Evolutionary conservation across 1,140 invertebrate species (phyloP).

Genomic region (Macrosteles quadrilineatus): DNA sequence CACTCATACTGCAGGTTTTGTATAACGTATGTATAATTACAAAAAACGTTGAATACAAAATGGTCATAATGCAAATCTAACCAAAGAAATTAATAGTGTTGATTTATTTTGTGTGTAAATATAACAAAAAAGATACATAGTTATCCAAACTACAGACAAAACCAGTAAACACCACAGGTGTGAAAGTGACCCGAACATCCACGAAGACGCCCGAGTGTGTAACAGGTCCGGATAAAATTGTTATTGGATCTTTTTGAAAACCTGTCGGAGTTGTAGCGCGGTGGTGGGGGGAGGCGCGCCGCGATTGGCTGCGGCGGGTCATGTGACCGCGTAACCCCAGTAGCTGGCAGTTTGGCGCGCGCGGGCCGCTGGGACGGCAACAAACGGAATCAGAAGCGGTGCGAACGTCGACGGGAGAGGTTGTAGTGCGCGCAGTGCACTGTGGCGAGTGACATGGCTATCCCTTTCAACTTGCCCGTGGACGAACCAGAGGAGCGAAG

Average conservation of each 20-base stretch:
- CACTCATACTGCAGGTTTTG: too few species aligned
- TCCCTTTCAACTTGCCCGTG: conserved; percentile 50
- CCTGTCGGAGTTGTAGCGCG: conserved; percentile 23
- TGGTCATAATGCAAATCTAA: too few species aligned
- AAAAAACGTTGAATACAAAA: too few species aligned
- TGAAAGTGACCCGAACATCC: conserved; percentile 4
- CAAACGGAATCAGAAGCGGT: not conserved
- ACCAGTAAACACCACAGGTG: not conserved
- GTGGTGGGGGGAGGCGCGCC: not conserved
- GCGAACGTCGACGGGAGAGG: not conserved
- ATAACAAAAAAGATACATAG: too few species aligned
- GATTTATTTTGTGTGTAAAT: too few species aligned
- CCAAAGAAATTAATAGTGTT: too few species aligned
- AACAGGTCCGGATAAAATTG: conserved; percentile 32
- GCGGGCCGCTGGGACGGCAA: not conserved
- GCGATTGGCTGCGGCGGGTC: conserved; percentile 5
- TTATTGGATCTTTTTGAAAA: conserved; percentile 33
- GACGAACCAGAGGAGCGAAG: conserved; percentile 43
- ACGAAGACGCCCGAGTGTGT: conserved; percentile 8
- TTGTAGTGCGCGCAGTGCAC: conserved; percentile 26
- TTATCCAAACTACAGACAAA: too few species aligned
- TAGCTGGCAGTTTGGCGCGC: conserved; percentile 23
- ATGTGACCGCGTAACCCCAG: conserved; percentile 7
- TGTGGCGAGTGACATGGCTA: conserved; percentile 46
- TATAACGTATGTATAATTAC: too few species aligned